These are phyloP conservation scores for Glyptemys insculpta DNA, from an alignment of 2,797 vertebrate species.

Conservation along the genomic window DNA sequence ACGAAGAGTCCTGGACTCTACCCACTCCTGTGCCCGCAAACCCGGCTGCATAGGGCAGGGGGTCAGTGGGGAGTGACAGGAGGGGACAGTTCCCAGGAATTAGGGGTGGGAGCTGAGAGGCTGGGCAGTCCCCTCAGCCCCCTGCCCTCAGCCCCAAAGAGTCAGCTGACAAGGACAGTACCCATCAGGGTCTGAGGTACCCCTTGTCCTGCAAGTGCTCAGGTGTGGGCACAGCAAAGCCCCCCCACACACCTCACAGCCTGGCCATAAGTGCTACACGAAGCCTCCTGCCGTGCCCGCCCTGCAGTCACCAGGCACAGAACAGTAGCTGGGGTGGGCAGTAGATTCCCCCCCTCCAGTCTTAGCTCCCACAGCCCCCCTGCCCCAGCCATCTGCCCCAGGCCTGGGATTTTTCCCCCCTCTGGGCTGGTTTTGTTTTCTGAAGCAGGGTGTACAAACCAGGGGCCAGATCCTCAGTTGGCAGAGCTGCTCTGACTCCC, in stretches of 20 bases:
- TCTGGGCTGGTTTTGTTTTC: neutral
- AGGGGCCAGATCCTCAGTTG: neutral
- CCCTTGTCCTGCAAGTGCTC: neutral
- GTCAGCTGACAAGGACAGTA: neutral
- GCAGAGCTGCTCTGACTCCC: neutral
- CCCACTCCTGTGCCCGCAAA: accelerated
- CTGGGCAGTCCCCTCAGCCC: neutral
- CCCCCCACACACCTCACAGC: neutral
- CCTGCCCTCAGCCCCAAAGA: neutral
- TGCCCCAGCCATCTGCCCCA: neutral
- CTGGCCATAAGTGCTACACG: neutral
- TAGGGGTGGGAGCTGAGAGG: neutral
- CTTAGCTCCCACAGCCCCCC: neutral
- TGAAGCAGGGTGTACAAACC: neutral
- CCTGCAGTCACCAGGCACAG: no score
- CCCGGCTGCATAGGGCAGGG: neutral
- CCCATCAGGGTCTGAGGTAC: neutral
- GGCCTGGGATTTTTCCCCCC: no score
- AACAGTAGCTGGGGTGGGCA: neutral
- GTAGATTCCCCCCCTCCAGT: neutral
- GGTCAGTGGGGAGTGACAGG: neutral
- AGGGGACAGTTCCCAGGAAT: neutral
- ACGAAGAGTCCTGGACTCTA: neutral
- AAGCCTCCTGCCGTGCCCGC: neutral
- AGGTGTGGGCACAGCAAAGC: neutral